phyloP scores from a whole-genome alignment of 2,797 vertebrate genomes.

The Miichthys miiuy region DNA sequence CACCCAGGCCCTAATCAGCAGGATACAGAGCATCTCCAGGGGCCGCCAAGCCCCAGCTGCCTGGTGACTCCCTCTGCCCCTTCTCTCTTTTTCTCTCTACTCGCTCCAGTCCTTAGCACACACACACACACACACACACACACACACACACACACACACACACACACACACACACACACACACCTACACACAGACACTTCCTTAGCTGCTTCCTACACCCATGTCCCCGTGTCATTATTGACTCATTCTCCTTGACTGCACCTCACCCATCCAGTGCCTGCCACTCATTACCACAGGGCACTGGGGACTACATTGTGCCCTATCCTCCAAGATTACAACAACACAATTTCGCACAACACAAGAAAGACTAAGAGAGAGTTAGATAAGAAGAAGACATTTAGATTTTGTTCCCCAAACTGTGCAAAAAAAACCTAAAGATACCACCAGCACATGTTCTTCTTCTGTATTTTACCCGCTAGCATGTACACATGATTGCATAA shows the following conservation, averaged over 20 bases:
- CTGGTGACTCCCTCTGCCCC: constrained; percentile 69
- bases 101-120: constrained; percentile 44
- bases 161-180: constrained; percentile 40
- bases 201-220: constrained; percentile 71
- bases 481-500: constrained; percentile 55
- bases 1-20: constrained; percentile 84
- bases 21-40: constrained; percentile 82
- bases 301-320: constrained; percentile 61
- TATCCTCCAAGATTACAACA: constrained; percentile 60
- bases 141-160: constrained; percentile 50
- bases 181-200: constrained; percentile 53
- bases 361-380: constrained; percentile 20
- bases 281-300: constrained; percentile 76
- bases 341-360: constrained; percentile 47
- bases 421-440: constrained; percentile 14
- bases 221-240: constrained; percentile 75
- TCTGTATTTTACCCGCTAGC: constrained; percentile 29
- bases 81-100: constrained; percentile 56
- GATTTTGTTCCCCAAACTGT: constrained; percentile 13
- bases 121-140: constrained; percentile 50
- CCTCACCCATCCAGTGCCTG: constrained; percentile 74
- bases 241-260: constrained; percentile 83
- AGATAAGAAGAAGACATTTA: neutral
- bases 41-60: constrained; percentile 80
- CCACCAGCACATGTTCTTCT: constrained; percentile 7